A percentile compares a stretch with the other conserved stretches of the same genome.
These are phyloP conservation scores for Pseudomyrmex dendroicus DNA, from an alignment of 1,140 invertebrate species.

Conservation along the genomic window DNA sequence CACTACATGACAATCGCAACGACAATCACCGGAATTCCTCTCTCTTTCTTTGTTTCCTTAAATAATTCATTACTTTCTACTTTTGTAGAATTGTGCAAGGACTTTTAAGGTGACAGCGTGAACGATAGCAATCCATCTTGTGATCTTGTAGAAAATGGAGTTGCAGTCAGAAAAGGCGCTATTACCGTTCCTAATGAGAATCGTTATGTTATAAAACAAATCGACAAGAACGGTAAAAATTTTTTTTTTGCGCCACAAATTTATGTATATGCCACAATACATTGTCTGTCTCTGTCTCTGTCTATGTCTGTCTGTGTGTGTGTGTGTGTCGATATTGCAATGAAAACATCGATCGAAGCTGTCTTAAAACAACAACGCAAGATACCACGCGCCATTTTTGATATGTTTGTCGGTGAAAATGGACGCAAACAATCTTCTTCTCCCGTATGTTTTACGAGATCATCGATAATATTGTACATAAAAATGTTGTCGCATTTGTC, in stretches of 20 bases:
- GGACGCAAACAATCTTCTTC: not conserved
- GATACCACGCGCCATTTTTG: constrained; percentile 41
- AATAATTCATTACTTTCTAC: constrained; percentile 20
- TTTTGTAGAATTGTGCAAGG: constrained; percentile 49
- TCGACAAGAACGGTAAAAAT: constrained; percentile 11
- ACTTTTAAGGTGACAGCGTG: constrained; percentile 35
- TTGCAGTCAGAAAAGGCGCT: constrained; percentile 30
- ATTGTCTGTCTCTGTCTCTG: too few relatives aligned
- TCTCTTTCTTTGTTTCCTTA: not conserved
- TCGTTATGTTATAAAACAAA: constrained; percentile 45
- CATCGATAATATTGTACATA: constrained; percentile 9
- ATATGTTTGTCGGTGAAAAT: constrained; percentile 34
- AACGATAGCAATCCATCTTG: constrained; percentile 29
- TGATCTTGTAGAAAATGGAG: constrained; percentile 27
- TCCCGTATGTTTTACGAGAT: not conserved
- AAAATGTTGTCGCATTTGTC: not conserved
- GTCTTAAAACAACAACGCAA: constrained; percentile 52
- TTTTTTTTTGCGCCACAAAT: constrained; percentile 11
- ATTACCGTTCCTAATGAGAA: constrained; percentile 43
- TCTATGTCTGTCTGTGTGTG: not conserved
- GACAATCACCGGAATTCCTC: constrained; percentile 3
- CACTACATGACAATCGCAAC: not conserved
- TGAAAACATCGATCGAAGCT: constrained; percentile 42
- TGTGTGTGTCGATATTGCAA: constrained; percentile 41
- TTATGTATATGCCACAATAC: constrained; percentile 27